Evolutionary conservation across 2,888 invertebrate genomes (phyloP).

Genomic region (Malachius bipustulatus): DNA sequence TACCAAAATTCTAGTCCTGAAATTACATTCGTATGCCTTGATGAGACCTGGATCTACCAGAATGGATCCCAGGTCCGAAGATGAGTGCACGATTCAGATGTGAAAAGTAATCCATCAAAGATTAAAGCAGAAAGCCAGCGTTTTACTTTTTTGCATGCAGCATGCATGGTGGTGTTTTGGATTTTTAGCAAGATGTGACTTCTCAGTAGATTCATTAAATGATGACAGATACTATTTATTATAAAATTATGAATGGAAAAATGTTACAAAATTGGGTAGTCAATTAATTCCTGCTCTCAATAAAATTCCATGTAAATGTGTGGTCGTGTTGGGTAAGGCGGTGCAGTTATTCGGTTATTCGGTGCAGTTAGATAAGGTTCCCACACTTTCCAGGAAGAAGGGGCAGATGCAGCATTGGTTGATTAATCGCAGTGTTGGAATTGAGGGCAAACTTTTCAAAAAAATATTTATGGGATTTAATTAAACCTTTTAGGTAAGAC

Average conservation of each 20-base stretch:
- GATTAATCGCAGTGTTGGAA: slow-evolving; percentile 1
- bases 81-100: slow-evolving; percentile 5
- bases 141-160: slow-evolving; percentile 1
- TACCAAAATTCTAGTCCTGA: no score
- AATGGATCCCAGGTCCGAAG: no score
- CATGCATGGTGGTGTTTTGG: not conserved
- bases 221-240: slow-evolving; percentile 2
- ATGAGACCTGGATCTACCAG: slow-evolving; percentile 8
- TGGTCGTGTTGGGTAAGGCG: not conserved
- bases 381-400: slow-evolving; percentile 5
- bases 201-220: not conserved
- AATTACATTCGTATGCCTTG: slow-evolving; percentile 2
- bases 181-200: slow-evolving; percentile 6
- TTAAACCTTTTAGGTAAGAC: slow-evolving; percentile 4
- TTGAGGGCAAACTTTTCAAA: no score
- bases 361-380: slow-evolving; percentile 6
- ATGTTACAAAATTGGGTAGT: no score
- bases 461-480: not conserved
- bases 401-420: slow-evolving; percentile 3
- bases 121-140: slow-evolving; percentile 1
- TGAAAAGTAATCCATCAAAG: slow-evolving; percentile 5
- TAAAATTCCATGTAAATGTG: no score
- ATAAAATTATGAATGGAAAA: not conserved
- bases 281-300: no score
- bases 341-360: slow-evolving; percentile 3